A percentile compares a stretch with the other conserved stretches of the same genome.
phyloP scores from a whole-genome alignment of 2,797 vertebrate genomes.

The Brachymystax lenok region DNA sequence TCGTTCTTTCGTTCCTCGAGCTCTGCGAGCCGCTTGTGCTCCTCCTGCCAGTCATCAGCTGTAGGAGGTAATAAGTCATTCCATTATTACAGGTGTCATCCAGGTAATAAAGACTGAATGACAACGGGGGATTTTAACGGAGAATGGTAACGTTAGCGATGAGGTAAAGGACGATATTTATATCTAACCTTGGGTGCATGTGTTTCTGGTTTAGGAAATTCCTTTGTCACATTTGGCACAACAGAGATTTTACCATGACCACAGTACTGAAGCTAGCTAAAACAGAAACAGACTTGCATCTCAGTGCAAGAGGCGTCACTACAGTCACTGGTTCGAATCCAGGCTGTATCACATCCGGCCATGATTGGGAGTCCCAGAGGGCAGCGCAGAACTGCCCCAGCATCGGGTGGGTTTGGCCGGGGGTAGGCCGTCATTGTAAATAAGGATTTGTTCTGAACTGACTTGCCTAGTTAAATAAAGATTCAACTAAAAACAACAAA shows the following conservation, averaged over 20 bases:
- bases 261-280: background rate
- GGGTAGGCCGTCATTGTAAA: too few relatives aligned
- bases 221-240: background rate
- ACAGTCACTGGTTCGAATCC: too few relatives aligned
- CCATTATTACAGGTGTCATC: background rate
- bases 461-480: too few relatives aligned
- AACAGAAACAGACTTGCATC: background rate
- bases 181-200: background rate
- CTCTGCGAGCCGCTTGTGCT: constrained; percentile 88
- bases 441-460: too few relatives aligned
- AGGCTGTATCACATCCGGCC: too few relatives aligned
- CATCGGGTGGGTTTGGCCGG: too few relatives aligned
- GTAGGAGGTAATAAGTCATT: background rate
- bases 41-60: constrained; percentile 97
- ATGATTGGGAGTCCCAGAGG: too few relatives aligned
- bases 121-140: background rate
- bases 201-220: background rate
- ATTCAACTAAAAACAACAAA: too few relatives aligned
- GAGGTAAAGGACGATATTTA: background rate
- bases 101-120: background rate
- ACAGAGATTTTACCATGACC: too few relatives aligned
- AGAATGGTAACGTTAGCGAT: background rate
- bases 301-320: too few relatives aligned
- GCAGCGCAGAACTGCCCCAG: too few relatives aligned
- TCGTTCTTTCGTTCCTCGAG: constrained; percentile 76